Evolutionary conservation across 2,888 invertebrate species (phyloP).

Genomic region (Drosophila basisetae): DNA sequence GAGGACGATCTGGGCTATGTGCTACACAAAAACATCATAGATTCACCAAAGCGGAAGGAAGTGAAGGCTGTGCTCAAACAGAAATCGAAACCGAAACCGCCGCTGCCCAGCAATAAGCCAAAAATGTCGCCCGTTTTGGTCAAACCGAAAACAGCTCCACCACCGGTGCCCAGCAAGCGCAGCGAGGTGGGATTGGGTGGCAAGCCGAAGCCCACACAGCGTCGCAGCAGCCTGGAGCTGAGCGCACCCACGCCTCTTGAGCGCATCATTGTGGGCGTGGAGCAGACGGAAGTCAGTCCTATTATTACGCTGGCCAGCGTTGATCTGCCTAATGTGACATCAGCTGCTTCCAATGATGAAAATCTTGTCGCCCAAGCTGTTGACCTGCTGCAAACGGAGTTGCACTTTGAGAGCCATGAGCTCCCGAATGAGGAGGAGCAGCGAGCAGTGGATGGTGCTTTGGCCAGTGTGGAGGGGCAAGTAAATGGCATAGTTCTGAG

Average conservation of each 20-base stretch:
- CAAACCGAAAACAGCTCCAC: conserved; percentile 68
- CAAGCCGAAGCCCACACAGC: conserved; percentile 71
- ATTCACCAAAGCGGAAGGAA: conserved; percentile 30
- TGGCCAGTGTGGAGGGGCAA: background rate
- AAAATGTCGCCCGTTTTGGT: conserved; percentile 42
- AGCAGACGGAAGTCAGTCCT: conserved; percentile 48
- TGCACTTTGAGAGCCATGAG: conserved; percentile 81
- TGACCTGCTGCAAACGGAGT: conserved; percentile 58
- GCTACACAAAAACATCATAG: conserved; percentile 79
- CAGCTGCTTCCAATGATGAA: conserved; percentile 1
- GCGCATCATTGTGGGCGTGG: conserved; percentile 84
- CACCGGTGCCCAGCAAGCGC: conserved; percentile 79
- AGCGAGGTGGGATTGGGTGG: conserved; percentile 44
- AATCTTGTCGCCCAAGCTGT: conserved; percentile 50
- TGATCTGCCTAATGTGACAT: conserved; percentile 66
- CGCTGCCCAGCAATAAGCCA: conserved; percentile 65
- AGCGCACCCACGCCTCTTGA: conserved; percentile 76
- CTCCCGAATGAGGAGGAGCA: conserved; percentile 68
- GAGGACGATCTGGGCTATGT: conserved; percentile 77
- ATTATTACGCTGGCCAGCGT: conserved; percentile 77
- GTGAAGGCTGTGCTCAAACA: conserved; percentile 20
- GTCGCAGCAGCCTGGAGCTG: conserved; percentile 63
- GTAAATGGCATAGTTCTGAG: conserved; percentile 45
- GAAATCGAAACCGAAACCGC: conserved; percentile 55
- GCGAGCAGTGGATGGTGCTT: conserved; percentile 39